Evolutionary conservation across 2,113 vertebrate species (phyloP), one percentile per base, ranked within the genome.

Genomic region (Saccopteryx leptura): DNA sequence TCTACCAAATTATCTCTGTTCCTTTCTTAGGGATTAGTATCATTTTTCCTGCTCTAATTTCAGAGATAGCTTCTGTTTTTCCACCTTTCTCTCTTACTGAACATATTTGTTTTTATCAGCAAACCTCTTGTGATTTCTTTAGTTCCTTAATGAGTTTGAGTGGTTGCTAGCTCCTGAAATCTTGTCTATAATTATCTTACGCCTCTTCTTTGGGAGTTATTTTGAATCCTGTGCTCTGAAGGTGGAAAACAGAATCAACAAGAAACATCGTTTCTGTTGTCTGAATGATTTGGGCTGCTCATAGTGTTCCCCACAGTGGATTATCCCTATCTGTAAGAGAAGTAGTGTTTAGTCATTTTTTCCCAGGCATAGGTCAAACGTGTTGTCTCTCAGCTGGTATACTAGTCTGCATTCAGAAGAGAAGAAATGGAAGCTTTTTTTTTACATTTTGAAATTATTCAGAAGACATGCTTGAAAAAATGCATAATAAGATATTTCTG

Each of bases 381-480:
- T 39, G 28, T 61, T 60, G 4, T 71, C 65, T 79, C 10, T 79
- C 48, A 94, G 31, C 66, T 96, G 60, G 39, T 48, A 93, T 74
- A 90, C 31, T 63, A 86, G 14, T 48, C 48, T 87, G 8, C 12
- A 24, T 21, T 89, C n/a, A 83, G 28, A 92, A 39, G 52, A 93
- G 60, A 91, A 96, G 50, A 89, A 69, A 93, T 18, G 8, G 24
- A 17, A 74, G 46, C 58, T 95, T 56, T 63, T 95, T 56, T 56
- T 63, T 89, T 68, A 63, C 56, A 18, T 60, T 71, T 94, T 79
- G 63, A 2, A 96, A 14, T 76, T 78, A 78, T 50, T 87, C 56
- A 72, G 58, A 95, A 26, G 54, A 81, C n/a, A 58, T 61, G 23
- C 31, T 95, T 91, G 56, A n/a, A 46, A 93, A 96, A 76, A 72